phyloP scores from a whole-genome alignment of 2,888 invertebrate genomes.

The Cerastoderma edule region DNA sequence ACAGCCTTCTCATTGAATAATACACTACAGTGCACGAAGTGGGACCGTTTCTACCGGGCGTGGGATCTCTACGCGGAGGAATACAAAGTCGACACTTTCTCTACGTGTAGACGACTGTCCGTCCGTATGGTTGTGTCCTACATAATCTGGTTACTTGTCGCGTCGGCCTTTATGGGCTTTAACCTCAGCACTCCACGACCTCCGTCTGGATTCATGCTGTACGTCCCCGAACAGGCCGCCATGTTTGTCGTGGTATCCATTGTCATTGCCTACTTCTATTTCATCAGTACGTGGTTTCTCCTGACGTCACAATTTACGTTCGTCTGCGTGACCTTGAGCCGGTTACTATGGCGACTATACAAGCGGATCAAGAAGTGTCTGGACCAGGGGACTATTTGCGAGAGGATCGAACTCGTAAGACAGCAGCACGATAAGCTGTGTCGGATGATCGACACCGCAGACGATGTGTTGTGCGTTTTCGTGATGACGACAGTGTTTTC shows the following conservation, averaged over 20 bases:
- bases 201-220: slow-evolving; percentile 35
- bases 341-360: slow-evolving; percentile 46
- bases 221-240: slow-evolving; percentile 16
- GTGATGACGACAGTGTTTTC: slow-evolving; percentile 58
- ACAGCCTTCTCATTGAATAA: slow-evolving; percentile 56
- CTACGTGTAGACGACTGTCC: slow-evolving; percentile 29
- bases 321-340: slow-evolving; percentile 37
- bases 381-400: slow-evolving; percentile 39
- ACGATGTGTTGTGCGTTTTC: slow-evolving; percentile 60
- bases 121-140: slow-evolving; percentile 43
- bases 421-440: slow-evolving; percentile 58
- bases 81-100: slow-evolving; percentile 36
- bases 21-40: slow-evolving; percentile 36
- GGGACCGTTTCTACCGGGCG: slow-evolving; percentile 50
- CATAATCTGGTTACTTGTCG: slow-evolving; percentile 47
- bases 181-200: slow-evolving; percentile 30
- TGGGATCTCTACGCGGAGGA: slow-evolving; percentile 51
- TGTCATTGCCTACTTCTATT: slow-evolving; percentile 57
- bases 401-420: slow-evolving; percentile 54
- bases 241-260: slow-evolving; percentile 28
- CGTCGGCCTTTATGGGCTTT: slow-evolving; percentile 49
- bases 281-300: slow-evolving; percentile 61
- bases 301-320: slow-evolving; percentile 58
- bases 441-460: slow-evolving; percentile 47
- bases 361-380: slow-evolving; percentile 34